Evolutionary conservation across 37 sponge, comb jelly and placozoan species (phyloP), one percentile per base, ranked within the genome.

Genomic region (Spongilla lacustris): DNA sequence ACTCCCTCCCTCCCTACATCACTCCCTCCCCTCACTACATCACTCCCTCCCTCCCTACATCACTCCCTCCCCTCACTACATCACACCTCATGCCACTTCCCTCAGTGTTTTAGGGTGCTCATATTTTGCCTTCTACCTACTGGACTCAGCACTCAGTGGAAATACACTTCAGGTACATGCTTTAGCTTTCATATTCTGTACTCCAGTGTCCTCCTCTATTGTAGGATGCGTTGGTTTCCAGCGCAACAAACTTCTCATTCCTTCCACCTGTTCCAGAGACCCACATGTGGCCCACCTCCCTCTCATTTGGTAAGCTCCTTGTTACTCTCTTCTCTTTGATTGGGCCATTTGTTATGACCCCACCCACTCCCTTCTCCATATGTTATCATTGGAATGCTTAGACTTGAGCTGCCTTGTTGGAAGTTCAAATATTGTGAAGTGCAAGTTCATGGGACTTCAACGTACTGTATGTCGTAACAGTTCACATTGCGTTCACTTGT

Each of bases 191-290:
- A 69, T 9, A 26, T 29, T 26, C 73, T 21, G 29, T 25, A 2
- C 37, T 34, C 6, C 46, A 36, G 13, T 6, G 2, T 80, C 14
- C 68, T 58, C 12, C 32, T 32, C 21, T 80, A 66, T 27, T 33
- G 5, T 50, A 87, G 88, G 88, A 81, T 67, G 77, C 41, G n/a
- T 14, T 2, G 14, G 81, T 87, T 2, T n/a, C 4, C 32, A 34
- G 68, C 14, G 41, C 74, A 3, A 21, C 77, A 13, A 75, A 48
- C 5, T 87, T 87, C 49, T 58, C 32, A 10, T 67, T 80, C 29
- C 83, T 34, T 28, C 87, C 91, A n/a, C 91, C 91, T 22, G 29
- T 76, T 17, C 87, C 87, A 17, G 91, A 91, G 68, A 74, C 66
- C 26, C 80, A 83, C 67, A 26, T 91, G 25, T 86, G 87, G 87